These are phyloP conservation scores for Callaeas wilsoni DNA, from an alignment of 2,113 vertebrate genomes.

Conservation along the genomic window DNA sequence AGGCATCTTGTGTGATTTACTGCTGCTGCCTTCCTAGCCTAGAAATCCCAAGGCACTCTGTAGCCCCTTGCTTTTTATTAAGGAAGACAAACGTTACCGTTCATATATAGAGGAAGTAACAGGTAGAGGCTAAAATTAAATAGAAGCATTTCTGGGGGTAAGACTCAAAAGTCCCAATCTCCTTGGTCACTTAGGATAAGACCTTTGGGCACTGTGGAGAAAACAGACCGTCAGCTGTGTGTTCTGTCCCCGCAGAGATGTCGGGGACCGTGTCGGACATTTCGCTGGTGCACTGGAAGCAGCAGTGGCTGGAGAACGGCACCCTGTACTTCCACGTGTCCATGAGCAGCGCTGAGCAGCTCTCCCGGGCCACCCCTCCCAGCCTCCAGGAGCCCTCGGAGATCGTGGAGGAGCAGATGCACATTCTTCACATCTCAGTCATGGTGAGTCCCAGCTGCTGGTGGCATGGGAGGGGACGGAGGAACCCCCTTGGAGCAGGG, in stretches of 20 bases:
- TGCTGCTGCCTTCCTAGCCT: background rate
- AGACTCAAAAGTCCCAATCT: background rate
- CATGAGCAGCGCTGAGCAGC: conserved; percentile 83
- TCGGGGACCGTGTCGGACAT: conserved; percentile 89
- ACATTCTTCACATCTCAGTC: conserved; percentile 94
- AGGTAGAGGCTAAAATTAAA: background rate
- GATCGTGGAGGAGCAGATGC: conserved; percentile 91
- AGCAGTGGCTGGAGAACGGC: conserved; percentile 98
- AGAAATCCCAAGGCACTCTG: background rate
- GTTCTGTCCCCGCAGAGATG: conserved; percentile 85
- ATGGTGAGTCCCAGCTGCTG: conserved; percentile 82
- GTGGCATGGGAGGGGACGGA: rapidly evolving
- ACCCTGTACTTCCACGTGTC: conserved; percentile 96
- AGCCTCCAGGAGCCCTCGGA: conserved; percentile 85
- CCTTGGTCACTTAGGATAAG: rapidly evolving
- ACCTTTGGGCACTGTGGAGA: rapidly evolving
- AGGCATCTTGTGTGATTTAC: background rate
- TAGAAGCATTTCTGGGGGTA: background rate
- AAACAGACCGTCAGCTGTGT: background rate
- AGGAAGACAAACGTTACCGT: background rate
- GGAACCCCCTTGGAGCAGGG: background rate
- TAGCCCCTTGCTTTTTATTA: background rate
- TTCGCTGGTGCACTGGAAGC: conserved; percentile 95
- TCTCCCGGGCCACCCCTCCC: conserved; percentile 79
- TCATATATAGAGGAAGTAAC: background rate